Percentiles rank a stretch among this genome's conserved stretches.
phyloP scores from a whole-genome alignment of 2,888 invertebrate genomes.

The Drosophila colorata region DNA sequence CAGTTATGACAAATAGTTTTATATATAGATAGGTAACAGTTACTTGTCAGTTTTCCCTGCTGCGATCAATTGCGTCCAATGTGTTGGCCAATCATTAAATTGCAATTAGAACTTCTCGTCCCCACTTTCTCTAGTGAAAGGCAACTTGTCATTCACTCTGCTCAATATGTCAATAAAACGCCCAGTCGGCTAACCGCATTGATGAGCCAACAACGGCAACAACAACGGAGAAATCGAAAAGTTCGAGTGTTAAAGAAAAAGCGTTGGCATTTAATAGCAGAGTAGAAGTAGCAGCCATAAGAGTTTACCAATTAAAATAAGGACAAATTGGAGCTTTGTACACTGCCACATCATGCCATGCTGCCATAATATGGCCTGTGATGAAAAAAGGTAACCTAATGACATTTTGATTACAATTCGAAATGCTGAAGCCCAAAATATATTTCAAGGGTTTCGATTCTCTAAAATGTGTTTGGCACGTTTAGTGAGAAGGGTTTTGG shows the following conservation, averaged over 20 bases:
- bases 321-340: conserved; percentile 42
- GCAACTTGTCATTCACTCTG: conserved; percentile 52
- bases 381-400: conserved; percentile 48
- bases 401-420: conserved; percentile 67
- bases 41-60: conserved; percentile 20
- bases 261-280: conserved; percentile 27
- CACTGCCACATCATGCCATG: conserved; percentile 11
- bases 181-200: conserved; percentile 22
- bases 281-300: conserved; percentile 5
- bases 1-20: conserved; percentile 10
- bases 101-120: conserved; percentile 43
- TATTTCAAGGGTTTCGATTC: conserved; percentile 28
- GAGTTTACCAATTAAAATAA: conserved; percentile 45
- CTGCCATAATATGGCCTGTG: background rate
- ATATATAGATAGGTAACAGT: conserved; percentile 6
- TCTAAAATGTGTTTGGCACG: conserved; percentile 8
- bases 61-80: conserved; percentile 20
- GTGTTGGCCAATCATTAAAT: conserved; percentile 52
- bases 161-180: conserved; percentile 51
- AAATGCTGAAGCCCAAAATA: conserved; percentile 36
- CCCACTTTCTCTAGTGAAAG: background rate
- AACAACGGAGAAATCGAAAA: conserved; percentile 8
- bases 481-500: background rate
- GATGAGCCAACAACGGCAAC: conserved; percentile 39
- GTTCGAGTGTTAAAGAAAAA: conserved; percentile 23